phyloP scores from a whole-genome alignment of 1,140 invertebrate genomes.

The Ruditapes philippinarum region DNA sequence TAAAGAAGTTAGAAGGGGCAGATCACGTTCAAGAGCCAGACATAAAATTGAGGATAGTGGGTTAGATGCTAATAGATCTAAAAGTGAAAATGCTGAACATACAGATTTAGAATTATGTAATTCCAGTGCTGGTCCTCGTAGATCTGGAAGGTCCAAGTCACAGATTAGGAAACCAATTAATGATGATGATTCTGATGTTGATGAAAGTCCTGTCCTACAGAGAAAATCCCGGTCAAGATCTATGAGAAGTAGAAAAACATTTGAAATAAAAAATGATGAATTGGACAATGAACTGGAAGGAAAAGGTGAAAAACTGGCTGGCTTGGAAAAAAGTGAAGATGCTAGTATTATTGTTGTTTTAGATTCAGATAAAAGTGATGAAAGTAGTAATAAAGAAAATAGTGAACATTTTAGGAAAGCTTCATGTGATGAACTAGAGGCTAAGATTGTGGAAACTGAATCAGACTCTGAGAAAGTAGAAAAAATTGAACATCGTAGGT shows the following conservation, averaged over 20 bases:
- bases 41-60: background rate
- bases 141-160: slow-evolving; percentile 36
- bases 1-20: background rate
- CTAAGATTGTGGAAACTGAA: background rate
- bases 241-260: slow-evolving; percentile 11
- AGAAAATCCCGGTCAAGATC: slow-evolving; percentile 33
- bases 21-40: background rate
- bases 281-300: background rate
- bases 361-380: background rate
- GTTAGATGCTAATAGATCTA: background rate
- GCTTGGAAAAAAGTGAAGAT: background rate
- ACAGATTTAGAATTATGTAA: background rate
- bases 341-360: background rate
- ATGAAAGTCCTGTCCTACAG: background rate
- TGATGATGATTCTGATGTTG: slow-evolving; percentile 8
- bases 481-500: background rate
- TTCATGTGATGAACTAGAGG: background rate
- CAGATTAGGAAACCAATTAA: background rate
- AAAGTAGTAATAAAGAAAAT: background rate
- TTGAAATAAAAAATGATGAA: background rate
- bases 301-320: background rate
- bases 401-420: background rate
- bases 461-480: background rate
- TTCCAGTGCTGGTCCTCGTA: background rate
- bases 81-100: background rate